phyloP scores from a whole-genome alignment of 2,888 invertebrate genomes.

The Labia minor region DNA sequence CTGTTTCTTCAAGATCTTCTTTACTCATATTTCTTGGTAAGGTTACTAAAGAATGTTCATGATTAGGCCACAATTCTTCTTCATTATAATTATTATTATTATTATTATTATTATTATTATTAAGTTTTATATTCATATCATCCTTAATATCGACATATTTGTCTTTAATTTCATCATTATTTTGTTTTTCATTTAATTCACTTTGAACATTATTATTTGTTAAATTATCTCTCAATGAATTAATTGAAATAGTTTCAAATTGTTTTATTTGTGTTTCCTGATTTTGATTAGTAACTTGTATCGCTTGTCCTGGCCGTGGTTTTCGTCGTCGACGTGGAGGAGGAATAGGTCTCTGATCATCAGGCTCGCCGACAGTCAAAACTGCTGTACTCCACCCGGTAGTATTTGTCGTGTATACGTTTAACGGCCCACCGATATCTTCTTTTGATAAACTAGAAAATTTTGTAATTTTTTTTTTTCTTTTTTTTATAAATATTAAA shows the following conservation, averaged over 20 bases:
- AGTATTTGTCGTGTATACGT: background rate
- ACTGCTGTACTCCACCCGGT: background rate
- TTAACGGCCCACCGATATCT: background rate
- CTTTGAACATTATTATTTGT: no score
- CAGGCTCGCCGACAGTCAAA: background rate
- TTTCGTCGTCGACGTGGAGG: background rate
- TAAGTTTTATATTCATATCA: no score
- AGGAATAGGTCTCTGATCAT: background rate
- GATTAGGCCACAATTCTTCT: background rate
- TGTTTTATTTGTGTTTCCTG: background rate
- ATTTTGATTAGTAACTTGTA: background rate
- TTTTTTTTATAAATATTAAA: no score
- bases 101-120: no score
- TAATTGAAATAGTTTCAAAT: no score
- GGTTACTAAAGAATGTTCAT: background rate
- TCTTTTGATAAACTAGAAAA: background rate
- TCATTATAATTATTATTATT: background rate
- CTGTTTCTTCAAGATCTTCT: constrained; percentile 1
- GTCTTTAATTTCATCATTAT: no score
- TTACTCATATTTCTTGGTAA: background rate
- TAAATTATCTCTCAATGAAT: no score
- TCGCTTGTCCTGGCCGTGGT: background rate
- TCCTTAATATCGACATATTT: background rate
- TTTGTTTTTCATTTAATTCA: no score
- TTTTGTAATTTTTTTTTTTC: no score